A percentile compares a stretch with the other conserved stretches of the same genome.
Conservation (phyloP, 1,140 invertebrate species). For the Paralvinella palmiformis region DNA sequence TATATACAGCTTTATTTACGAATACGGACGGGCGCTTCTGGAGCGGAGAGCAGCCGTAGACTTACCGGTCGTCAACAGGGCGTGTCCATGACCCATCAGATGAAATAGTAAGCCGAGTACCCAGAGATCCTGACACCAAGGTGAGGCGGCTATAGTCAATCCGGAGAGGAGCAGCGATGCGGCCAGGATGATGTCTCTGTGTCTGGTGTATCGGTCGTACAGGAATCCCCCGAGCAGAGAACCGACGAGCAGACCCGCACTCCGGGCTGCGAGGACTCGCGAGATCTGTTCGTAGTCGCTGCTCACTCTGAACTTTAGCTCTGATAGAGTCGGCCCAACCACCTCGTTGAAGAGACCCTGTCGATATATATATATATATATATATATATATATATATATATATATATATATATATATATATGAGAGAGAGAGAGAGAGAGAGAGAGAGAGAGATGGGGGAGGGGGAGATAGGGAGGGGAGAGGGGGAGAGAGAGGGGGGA, state of each 20-base stretch:
- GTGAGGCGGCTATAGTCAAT: not conserved
- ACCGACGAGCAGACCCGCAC: slow-evolving; percentile 8
- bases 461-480: no score
- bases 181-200: slow-evolving; percentile 6
- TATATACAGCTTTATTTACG: no score
- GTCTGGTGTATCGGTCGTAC: not conserved
- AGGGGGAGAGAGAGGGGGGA: no score
- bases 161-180: not conserved
- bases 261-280: not conserved
- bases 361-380: no score
- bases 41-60: not conserved
- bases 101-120: not conserved
- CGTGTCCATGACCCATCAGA: not conserved
- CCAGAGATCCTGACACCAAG: not conserved
- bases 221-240: slow-evolving; percentile 6
- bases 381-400: no score
- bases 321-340: slow-evolving; percentile 9
- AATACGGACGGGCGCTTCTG: not conserved
- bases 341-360: slow-evolving; percentile 15
- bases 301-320: not conserved
- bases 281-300: slow-evolving; percentile 11
- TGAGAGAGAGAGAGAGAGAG: no score
- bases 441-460: no score
- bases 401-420: no score
- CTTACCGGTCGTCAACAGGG: slow-evolving; percentile 3